These are phyloP conservation scores for Psittacula cyanocephala DNA, from an alignment of 2,113 vertebrate species.

Conservation along the genomic window DNA sequence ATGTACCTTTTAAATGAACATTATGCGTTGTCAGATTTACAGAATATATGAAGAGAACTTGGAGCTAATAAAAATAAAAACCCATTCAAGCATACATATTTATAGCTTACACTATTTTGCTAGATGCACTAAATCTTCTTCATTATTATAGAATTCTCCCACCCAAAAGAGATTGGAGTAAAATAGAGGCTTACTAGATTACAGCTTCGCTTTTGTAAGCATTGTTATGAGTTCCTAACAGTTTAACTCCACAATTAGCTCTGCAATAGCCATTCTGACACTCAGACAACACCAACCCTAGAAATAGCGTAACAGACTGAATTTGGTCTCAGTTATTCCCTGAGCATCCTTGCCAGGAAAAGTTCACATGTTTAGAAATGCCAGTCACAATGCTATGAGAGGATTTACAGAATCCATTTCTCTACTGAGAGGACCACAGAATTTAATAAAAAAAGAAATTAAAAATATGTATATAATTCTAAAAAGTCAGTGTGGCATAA, in stretches of 20 bases:
- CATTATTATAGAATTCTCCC: background rate
- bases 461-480: background rate
- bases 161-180: background rate
- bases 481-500: background rate
- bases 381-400: background rate
- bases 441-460: background rate
- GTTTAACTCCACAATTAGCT: conserved; percentile 17
- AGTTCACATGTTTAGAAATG: background rate
- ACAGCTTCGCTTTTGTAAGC: background rate
- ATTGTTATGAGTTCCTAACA: conserved; percentile 1
- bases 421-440: background rate
- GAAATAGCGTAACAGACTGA: background rate
- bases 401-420: background rate
- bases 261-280: background rate
- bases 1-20: background rate
- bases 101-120: conserved; percentile 5
- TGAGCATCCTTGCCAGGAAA: background rate
- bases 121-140: background rate
- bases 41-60: conserved; percentile 1
- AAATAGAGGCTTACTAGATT: background rate
- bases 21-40: background rate
- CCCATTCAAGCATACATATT: background rate
- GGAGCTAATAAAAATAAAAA: conserved; percentile 29
- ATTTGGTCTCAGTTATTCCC: background rate
- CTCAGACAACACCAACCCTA: background rate